Base-by-base conservation (phyloP, 2,113 vertebrate species). In the Lepus timidus region DNA sequence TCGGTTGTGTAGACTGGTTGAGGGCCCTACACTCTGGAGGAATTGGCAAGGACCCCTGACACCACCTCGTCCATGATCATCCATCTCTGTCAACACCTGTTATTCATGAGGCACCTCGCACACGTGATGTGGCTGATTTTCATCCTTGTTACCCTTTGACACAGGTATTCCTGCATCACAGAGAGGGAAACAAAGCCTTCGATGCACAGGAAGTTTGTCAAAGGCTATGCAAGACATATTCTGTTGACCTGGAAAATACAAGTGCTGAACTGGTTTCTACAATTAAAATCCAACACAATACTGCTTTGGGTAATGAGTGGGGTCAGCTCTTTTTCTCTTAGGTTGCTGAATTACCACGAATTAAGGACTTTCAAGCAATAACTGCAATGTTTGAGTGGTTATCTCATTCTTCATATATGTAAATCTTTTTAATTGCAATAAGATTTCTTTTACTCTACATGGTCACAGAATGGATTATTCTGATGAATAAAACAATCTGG, bases 261-360 rank as follows among this genome's bases (percentile, higher is more conserved):
- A 92, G 88, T 33, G 78, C 76, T 73, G 44, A 71, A 73, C 39
- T 20, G 16, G 88, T 95, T 82, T 85, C 80, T 90, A 85, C 83
- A 90, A 95, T 90, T 96, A 96, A 94, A 97, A 96, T 83, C 90
- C 92, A 88, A 83, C 33, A 88, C 65, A 79, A 55, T 11, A 31
- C 20, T 91, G 82, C 68, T 65, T 90, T 88, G 68, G 29, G 81
- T 75, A 91, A 92, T 79, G 29, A 92, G 80, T 85, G 36, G 64
- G 79, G 85, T 93, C 92, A 90, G 80, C 29, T 80, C 52, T 79
- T 95, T 78, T 61, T 91, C 78, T 88, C 67, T 76, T 73, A 94
- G 52, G 70, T 95, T 94, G 79, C 65, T 68, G 65, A 96, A 92
- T 92, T 92, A 94, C 79, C 80, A 52, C 80, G 78, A 97, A 92